Evolutionary conservation across 2,888 invertebrate genomes (phyloP), one percentile per base, ranked within the genome.

Genomic region (Aplocera efformata): DNA sequence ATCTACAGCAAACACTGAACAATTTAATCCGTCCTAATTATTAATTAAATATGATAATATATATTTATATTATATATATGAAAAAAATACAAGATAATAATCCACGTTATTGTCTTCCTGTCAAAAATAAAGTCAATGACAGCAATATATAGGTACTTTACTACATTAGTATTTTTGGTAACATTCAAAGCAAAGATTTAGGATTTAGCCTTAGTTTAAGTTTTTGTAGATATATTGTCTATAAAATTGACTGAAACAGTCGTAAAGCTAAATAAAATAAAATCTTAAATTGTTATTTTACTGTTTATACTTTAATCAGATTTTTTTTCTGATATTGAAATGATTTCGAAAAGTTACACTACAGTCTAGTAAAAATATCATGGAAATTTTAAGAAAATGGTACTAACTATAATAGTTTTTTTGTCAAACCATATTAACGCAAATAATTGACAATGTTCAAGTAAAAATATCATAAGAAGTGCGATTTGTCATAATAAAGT

Each of bases 211-310:
- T 42, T 32, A 23, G 31, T 39, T 32, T 39, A 34, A 6, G 10
- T 22, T 36, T 45, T 49, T 42, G 42, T 52, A 51, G 60, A 66
- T 54, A 73, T 83, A 84, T 83, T 82, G 81, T 84, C 82, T 79
- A 81, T 64, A 68, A 79, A 83, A 83, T 83, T 83, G 83, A 81
- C 82, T 49, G 45, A 10, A 36, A 24, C 10, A 40, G 35, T 10
- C 28, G 23, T 31, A 21, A 35, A 23, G 32, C 34, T 38, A 31
- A 43, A 30, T 22, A 25, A 32, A 35, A 32, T n/a, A n/a, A n/a
- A 21, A n/a, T 33, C 26, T 4, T 37, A 42, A 38, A 25, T 29
- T 17, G 28, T 17, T 29, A 24, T 13, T 20, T 7, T 9, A 24
- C 11, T 11, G 10, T 10, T 27, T 22, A 10, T 25, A 33, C n/a